phyloP scores from a whole-genome alignment of 1,140 invertebrate genomes.

The Rhagoletis zephyria region DNA sequence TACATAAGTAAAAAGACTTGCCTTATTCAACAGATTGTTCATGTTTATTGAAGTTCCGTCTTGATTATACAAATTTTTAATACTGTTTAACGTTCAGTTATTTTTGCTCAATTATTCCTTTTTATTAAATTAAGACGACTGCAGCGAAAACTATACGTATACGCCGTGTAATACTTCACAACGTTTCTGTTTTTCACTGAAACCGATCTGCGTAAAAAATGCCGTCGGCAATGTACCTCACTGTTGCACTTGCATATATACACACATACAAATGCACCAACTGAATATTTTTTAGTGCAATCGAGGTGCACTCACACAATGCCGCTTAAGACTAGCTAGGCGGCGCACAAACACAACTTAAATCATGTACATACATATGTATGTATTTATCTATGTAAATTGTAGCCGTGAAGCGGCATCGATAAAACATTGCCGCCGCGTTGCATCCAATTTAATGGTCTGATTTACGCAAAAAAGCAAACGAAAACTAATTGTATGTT shows the following conservation, averaged over 20 bases:
- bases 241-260: neutral
- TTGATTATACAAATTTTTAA: too few relatives aligned
- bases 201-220: neutral
- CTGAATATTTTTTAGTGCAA: neutral
- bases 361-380: neutral
- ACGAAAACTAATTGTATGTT: neutral
- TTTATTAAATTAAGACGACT: too few relatives aligned
- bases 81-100: too few relatives aligned
- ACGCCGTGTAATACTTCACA: constrained; percentile 14
- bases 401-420: neutral
- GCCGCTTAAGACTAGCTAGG: neutral
- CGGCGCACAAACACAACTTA: neutral
- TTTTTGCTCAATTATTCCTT: too few relatives aligned
- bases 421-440: constrained; percentile 27
- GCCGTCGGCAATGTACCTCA: constrained; percentile 14
- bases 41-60: too few relatives aligned
- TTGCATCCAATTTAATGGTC: constrained; percentile 24
- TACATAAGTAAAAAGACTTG: too few relatives aligned
- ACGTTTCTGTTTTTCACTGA: neutral
- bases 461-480: constrained; percentile 25
- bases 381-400: neutral
- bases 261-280: neutral
- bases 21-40: too few relatives aligned
- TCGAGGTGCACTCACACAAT: neutral
- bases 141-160: neutral